These are phyloP conservation scores for Hemistola chrysoprasaria DNA, from an alignment of 2,888 invertebrate species.

Conservation along the genomic window DNA sequence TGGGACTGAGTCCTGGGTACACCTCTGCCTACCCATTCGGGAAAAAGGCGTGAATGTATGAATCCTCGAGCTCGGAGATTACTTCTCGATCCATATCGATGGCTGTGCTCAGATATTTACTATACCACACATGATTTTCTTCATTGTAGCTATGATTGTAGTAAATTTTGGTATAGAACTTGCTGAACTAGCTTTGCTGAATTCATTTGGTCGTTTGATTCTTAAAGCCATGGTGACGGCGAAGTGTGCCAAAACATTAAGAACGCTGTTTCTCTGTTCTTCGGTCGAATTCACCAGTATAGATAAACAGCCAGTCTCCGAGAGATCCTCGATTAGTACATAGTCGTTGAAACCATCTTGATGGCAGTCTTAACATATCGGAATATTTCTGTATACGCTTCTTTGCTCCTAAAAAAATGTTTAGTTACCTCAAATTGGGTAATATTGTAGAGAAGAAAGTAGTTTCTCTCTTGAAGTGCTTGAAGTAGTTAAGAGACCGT, in stretches of 20 bases:
- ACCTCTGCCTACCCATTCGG: constrained; percentile 36
- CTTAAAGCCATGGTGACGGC: constrained; percentile 50
- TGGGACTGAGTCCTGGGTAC: too few species aligned
- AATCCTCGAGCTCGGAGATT: constrained; percentile 41
- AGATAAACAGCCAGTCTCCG: constrained; percentile 36
- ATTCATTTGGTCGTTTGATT: constrained; percentile 40
- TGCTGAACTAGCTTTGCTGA: constrained; percentile 24
- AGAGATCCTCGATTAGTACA: constrained; percentile 51
- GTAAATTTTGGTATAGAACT: too few species aligned
- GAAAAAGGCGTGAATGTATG: constrained; percentile 46
- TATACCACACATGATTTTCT: constrained; percentile 45
- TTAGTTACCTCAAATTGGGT: constrained; percentile 40
- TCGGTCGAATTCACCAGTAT: constrained; percentile 35
- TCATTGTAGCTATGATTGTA: too few species aligned
- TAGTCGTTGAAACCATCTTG: constrained; percentile 49
- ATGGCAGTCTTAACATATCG: constrained; percentile 43
- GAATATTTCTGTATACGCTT: constrained; percentile 44
- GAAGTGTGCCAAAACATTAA: constrained; percentile 51
- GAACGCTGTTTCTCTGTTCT: constrained; percentile 37
- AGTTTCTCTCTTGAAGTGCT: constrained; percentile 46
- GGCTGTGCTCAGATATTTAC: constrained; percentile 41
- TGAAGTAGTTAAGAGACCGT: constrained; percentile 36
- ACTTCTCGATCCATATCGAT: constrained; percentile 42
- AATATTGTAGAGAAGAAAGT: constrained; percentile 45
- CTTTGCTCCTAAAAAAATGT: constrained; percentile 42